A percentile compares a stretch with the other conserved stretches of the same genome.
These are phyloP conservation scores for Drosophila triauraria DNA, from an alignment of 1,140 invertebrate species.

Conservation along the genomic window DNA sequence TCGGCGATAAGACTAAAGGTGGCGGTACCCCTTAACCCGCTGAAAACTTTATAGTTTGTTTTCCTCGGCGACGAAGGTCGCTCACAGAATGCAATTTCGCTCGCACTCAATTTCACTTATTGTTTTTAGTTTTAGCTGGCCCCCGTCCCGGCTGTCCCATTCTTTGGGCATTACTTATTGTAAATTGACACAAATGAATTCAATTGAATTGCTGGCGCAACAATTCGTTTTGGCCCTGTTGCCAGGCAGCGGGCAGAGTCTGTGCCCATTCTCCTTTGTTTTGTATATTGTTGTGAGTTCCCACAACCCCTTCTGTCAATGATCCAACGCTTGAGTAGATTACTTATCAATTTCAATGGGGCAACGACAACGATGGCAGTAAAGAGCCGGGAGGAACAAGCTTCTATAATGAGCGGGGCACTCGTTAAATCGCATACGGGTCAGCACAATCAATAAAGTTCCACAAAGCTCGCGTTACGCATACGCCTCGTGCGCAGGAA, in stretches of 20 bases:
- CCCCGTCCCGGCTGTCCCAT: not conserved
- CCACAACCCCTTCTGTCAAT: conserved; percentile 5
- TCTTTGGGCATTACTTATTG: conserved; percentile 67
- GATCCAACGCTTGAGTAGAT: conserved; percentile 42
- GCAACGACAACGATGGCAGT: conserved; percentile 7
- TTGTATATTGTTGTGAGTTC: conserved; percentile 9
- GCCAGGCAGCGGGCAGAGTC: conserved; percentile 33
- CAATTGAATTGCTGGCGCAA: conserved; percentile 72
- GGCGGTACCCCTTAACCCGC: conserved; percentile 14
- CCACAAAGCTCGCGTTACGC: conserved; percentile 30
- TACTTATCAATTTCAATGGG: conserved; percentile 54
- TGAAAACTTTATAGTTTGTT: conserved; percentile 35
- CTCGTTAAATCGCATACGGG: conserved; percentile 35
- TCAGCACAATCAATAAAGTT: conserved; percentile 41
- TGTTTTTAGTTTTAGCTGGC: conserved; percentile 25
- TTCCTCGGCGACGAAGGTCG: conserved; percentile 63
- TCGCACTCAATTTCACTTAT: conserved; percentile 50
- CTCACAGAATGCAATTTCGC: conserved; percentile 69
- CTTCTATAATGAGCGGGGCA: conserved; percentile 1
- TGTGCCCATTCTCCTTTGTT: conserved; percentile 24
- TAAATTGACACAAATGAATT: conserved; percentile 82
- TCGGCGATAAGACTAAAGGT: conserved; percentile 16
- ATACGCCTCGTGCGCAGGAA: conserved; percentile 34
- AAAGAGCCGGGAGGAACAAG: conserved; percentile 21
- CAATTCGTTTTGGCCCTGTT: conserved; percentile 50